Base-by-base conservation (phyloP, 2,888 invertebrate genomes). In the Oscheius sp. region DNA sequence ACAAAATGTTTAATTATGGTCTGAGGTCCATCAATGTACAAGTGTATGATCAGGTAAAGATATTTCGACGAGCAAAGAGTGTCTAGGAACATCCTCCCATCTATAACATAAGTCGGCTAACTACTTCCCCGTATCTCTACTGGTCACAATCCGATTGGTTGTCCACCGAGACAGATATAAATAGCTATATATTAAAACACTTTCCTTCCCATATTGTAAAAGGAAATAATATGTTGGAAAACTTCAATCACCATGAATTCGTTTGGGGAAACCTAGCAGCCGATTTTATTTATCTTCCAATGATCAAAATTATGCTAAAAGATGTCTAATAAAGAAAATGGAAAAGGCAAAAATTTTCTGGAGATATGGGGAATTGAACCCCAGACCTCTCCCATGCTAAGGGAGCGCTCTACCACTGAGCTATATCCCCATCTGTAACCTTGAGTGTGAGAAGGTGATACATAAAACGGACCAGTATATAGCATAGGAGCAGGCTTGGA, bases 381-480 rank as follows among this genome's bases (percentile, higher is more conserved):
- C 77, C 77, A 77, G 78, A 71, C 77, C 73, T 79, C 79, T 79
- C 76, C 73, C 79, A 78, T 79, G 79, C 79, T 78, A 79, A 79
- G 79, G 75, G 79, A 79, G 79, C 79, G 79, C 79, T 79, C 79
- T 79, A 79, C 79, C 79, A 74, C 79, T 79, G 79, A 79, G 77
- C 79, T 79, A 79, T 77, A 77, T 72, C 78, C 78, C 78, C 78
- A 65, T n/a, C n/a, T n/a, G n/a, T n/a, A n/a, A n/a, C n/a, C n/a
- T n/a, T n/a, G n/a, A n/a, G n/a, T n/a, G n/a, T n/a, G n/a, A n/a
- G n/a, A n/a, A n/a, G n/a, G n/a, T n/a, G n/a, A n/a, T n/a, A n/a
- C n/a, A n/a, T n/a, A n/a, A n/a, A n/a, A n/a, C n/a, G n/a, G n/a
- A n/a, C n/a, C n/a, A n/a, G n/a, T n/a, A n/a, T n/a, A n/a, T n/a